Conservation (phyloP, 2,797 vertebrate species). For the Megalops cyprinoides region DNA sequence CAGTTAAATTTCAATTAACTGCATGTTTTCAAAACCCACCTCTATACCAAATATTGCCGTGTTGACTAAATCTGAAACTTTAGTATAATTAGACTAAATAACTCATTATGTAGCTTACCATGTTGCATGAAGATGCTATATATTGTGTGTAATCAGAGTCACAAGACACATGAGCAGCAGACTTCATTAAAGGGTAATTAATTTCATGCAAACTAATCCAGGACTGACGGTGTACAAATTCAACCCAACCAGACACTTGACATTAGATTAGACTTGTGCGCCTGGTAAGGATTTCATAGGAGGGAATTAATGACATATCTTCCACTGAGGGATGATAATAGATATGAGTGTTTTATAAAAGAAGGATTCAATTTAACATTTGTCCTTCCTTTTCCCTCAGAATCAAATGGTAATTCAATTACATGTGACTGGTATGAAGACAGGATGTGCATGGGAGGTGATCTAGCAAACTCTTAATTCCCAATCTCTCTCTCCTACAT, state of each 20-base stretch:
- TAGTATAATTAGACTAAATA: conserved; percentile 51
- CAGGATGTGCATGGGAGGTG: conserved; percentile 29
- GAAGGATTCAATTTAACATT: conserved; percentile 40
- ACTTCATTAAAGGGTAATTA: conserved; percentile 67
- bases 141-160: conserved; percentile 38
- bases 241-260: conserved; percentile 47
- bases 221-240: conserved; percentile 56
- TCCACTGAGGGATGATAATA: conserved; percentile 45
- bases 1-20: too few relatives aligned
- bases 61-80: too few relatives aligned
- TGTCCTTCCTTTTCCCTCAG: conserved; percentile 36
- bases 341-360: conserved; percentile 56
- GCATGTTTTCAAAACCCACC: too few relatives aligned
- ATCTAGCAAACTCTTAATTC: conserved; percentile 30
- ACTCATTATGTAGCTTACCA: conserved; percentile 50
- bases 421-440: conserved; percentile 56
- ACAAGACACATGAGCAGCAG: conserved; percentile 43
- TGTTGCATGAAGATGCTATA: conserved; percentile 37
- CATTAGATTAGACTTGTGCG: conserved; percentile 46
- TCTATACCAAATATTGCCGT: too few relatives aligned
- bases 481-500: neutral
- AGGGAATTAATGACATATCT: conserved; percentile 52
- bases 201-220: conserved; percentile 59
- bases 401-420: conserved; percentile 62
- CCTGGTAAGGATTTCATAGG: conserved; percentile 49